These are phyloP conservation scores for Pachyramphus minor DNA, from an alignment of 2,113 vertebrate genomes.

Conservation along the genomic window DNA sequence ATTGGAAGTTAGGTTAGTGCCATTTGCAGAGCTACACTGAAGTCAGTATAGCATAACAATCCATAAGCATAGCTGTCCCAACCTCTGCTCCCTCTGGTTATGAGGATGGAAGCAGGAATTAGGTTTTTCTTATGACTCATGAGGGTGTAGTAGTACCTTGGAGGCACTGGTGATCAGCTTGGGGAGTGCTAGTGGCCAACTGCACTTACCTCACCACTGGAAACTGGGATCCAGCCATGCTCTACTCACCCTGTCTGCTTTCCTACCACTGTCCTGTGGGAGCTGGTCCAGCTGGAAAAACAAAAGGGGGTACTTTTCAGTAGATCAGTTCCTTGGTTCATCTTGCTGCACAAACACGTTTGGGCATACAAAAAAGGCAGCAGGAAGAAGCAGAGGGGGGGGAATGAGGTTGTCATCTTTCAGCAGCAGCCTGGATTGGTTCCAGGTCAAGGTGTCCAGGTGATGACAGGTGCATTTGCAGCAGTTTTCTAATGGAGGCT, in stretches of 20 bases:
- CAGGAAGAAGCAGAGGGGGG: neutral
- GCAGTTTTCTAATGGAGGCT: neutral
- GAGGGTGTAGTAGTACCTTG: neutral
- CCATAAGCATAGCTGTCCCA: neutral
- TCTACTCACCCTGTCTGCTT: neutral
- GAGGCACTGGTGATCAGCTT: neutral
- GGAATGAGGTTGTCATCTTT: neutral
- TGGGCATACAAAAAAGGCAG: neutral
- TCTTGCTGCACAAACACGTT: neutral
- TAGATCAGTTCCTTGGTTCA: neutral
- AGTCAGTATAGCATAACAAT: neutral
- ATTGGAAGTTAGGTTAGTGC: neutral
- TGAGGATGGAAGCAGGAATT: neutral
- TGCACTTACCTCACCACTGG: neutral
- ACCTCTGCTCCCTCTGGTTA: conserved; percentile 9
- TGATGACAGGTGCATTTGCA: neutral
- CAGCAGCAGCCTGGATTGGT: neutral
- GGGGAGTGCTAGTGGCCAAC: neutral
- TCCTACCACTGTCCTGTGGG: neutral
- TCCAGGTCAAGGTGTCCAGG: neutral
- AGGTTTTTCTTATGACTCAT: neutral
- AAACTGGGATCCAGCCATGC: neutral
- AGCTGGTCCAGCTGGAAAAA: neutral
- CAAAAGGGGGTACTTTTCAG: neutral
- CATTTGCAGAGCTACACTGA: neutral